Base-by-base conservation (phyloP, 2,797 vertebrate species). In the Hafferia zeledoni region DNA sequence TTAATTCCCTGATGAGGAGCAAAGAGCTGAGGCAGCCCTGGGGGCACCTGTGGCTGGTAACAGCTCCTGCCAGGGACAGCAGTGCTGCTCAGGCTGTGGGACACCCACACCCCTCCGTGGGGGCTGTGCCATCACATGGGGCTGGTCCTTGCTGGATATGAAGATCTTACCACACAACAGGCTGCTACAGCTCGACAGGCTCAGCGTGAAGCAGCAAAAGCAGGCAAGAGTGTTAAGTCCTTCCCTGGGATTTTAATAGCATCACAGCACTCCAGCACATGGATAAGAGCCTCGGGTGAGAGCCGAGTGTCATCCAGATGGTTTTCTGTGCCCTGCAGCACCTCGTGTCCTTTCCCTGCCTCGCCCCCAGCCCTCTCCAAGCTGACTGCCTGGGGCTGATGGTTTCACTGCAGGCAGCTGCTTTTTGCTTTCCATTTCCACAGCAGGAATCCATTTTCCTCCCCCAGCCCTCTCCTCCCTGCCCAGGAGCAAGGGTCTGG, bases 121-220 rank as follows among this genome's bases (percentile, higher is more conserved):
- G 19, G 44, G 37, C 46, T 8, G 41, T 8, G n/a, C n/a, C 11
- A 6, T 5, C 0, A 0, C 2, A 0, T 0, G 15, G 71, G 31
- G 22, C 15, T 20, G 74, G 3, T 19, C 25, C 5, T 6, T 6
- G 41, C 50, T 30, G 50, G 28, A 0, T 2, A 1, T 0, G 11
- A 22, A n/a, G 75, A 46, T 18, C 30, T 19, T 3, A 4, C 3
- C n/a, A 4, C 1, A 3, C 31, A 6, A 2, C 8, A 0, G 4
- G 25, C 81, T 43, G 74, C 25, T 2, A 1, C 78, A 39, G 70
- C 67, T 75, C 49, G 0, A 8, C 53, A 2, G 35, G 47, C 83
- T 59, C 74, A 30, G 75, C 2, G 0, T 4, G 59, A 33, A 43
- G 70, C 59, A 83, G 84, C 78, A 25, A 3, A 27, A 52, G 77